Conservation (phyloP, 53 echinoderm and acorn worm genomes). For the Echinarachnius parma region DNA sequence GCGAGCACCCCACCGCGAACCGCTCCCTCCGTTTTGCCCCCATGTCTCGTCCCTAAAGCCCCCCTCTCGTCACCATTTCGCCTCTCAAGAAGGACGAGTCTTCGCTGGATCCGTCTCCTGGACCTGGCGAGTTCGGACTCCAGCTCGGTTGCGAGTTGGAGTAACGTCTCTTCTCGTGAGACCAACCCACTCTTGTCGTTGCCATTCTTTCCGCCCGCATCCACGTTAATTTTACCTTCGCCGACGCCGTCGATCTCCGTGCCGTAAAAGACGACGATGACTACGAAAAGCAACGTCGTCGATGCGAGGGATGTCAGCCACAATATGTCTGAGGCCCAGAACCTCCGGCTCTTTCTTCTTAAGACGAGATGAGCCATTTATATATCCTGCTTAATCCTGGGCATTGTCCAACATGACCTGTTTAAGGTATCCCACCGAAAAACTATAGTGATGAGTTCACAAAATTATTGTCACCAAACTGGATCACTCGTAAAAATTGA, state of each 20-base stretch:
- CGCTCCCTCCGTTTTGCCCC: not conserved
- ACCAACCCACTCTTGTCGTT: constrained; percentile 9
- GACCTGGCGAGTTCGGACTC: constrained; percentile 5
- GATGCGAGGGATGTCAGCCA: constrained; percentile 8
- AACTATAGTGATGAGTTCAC: too few species aligned
- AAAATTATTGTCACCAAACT: too few species aligned
- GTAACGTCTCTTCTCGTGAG: constrained; percentile 17
- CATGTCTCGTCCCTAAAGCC: not conserved
- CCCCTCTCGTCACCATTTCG: not conserved
- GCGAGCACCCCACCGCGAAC: not conserved
- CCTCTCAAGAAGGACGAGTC: not conserved
- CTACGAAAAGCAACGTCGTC: not conserved
- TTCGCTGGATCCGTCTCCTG: constrained; percentile 15
- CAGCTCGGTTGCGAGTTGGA: constrained; percentile 4
- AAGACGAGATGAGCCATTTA: not conserved
- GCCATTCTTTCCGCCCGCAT: not conserved
- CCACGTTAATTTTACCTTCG: not conserved
- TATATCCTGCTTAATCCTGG: too few species aligned
- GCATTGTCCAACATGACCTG: too few species aligned
- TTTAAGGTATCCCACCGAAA: too few species aligned
- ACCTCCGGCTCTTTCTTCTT: not conserved
- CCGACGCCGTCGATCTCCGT: not conserved
- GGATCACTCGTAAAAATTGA: too few species aligned
- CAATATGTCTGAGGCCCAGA: not conserved
- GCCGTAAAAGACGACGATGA: constrained; percentile 15